Percentiles rank a stretch among this genome's conserved stretches.
Conservation (phyloP, 2,113 vertebrate genomes). For the Hydropotes inermis region DNA sequence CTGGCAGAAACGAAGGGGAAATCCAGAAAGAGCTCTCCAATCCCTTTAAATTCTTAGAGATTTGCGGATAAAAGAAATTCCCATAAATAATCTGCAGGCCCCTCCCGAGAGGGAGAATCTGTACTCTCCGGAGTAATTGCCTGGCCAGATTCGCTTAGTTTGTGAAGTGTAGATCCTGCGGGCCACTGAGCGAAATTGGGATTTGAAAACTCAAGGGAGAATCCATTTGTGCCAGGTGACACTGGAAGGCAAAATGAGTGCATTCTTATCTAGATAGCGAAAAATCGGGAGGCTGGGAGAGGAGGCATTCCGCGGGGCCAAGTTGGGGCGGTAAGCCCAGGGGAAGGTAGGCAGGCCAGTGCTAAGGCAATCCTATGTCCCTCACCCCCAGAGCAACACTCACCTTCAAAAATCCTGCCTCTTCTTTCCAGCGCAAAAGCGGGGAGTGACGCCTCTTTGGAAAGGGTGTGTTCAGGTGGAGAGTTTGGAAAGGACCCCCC, state of each 20-base stretch:
- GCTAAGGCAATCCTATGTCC: not conserved
- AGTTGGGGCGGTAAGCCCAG: not conserved
- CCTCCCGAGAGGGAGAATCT: constrained; percentile 17
- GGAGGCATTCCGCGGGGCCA: not conserved
- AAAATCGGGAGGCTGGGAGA: not conserved
- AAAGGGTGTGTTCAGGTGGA: not conserved
- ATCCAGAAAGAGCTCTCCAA: constrained; percentile 52
- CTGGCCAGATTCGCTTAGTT: not conserved
- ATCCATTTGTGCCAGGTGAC: not conserved
- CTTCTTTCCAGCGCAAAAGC: constrained; percentile 70
- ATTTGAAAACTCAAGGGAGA: not conserved
- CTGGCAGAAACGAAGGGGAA: constrained; percentile 15
- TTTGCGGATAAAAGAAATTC: constrained; percentile 68
- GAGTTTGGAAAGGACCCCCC: not conserved
- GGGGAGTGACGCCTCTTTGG: not conserved
- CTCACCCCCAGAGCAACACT: constrained; percentile 58
- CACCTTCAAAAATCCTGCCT: constrained; percentile 79
- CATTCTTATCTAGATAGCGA: not conserved
- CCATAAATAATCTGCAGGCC: constrained; percentile 64
- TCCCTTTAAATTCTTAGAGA: constrained; percentile 59
- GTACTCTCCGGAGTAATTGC: constrained; percentile 6
- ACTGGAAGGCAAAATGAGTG: not conserved
- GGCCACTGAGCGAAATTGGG: not conserved
- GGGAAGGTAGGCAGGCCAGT: fast-evolving
- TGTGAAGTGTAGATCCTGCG: not conserved